Conservation (phyloP, 2,797 vertebrate species). For the Crocodylus rhombifer region DNA sequence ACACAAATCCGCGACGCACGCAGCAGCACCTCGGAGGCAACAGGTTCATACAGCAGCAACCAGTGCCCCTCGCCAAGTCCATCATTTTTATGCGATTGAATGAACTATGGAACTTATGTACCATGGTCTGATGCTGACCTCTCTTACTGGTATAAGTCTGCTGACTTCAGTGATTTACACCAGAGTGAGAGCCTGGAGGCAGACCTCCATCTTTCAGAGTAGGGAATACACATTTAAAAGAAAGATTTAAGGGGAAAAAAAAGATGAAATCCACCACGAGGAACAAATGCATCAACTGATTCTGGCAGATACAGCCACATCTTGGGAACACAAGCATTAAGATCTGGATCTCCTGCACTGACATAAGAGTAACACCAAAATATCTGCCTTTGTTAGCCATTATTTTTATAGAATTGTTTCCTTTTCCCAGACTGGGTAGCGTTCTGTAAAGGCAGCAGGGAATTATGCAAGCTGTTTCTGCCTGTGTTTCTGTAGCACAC, state of each 20-base stretch:
- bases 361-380: rapidly evolving
- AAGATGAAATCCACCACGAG: not conserved
- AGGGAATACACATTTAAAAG: not conserved
- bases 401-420: not conserved
- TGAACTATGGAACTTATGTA: not conserved
- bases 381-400: not conserved
- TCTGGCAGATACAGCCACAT: not conserved
- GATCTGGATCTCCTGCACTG: not conserved
- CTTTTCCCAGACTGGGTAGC: not conserved
- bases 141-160: not conserved
- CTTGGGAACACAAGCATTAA: not conserved
- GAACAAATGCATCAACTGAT: not conserved
- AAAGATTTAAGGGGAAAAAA: not conserved
- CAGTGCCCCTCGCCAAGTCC: not conserved
- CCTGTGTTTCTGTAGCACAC: not conserved
- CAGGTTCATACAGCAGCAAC: not conserved
- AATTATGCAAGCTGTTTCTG: not conserved
- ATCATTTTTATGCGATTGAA: not conserved
- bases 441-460: not conserved
- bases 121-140: not conserved
- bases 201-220: not conserved
- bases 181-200: not conserved
- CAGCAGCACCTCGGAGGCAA: not conserved
- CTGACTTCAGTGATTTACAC: not conserved
- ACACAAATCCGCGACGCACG: not conserved